phyloP scores from a whole-genome alignment of 2,888 invertebrate genomes.

The Rugalucina vietnamica region DNA sequence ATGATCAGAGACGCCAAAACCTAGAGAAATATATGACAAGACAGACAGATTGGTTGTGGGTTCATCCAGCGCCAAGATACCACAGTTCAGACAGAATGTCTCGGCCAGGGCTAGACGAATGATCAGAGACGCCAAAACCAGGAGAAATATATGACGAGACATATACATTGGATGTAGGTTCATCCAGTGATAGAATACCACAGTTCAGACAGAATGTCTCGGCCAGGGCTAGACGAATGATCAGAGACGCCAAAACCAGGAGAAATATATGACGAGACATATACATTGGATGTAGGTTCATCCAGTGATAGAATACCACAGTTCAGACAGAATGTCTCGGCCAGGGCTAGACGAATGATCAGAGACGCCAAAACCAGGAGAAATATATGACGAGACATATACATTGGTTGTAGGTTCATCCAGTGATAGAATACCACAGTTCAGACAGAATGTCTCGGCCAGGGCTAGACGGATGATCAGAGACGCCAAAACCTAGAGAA shows the following conservation, averaged over 20 bases:
- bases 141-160: too few species aligned
- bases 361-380: constrained; percentile 92
- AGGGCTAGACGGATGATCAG: constrained; percentile 97
- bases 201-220: constrained; percentile 98
- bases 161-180: constrained; percentile 95
- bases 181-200: constrained; percentile 97
- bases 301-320: constrained; percentile 98
- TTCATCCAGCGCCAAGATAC: too few species aligned
- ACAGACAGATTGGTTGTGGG: too few species aligned
- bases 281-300: constrained; percentile 99
- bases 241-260: constrained; percentile 93
- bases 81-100: too few species aligned
- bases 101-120: too few species aligned
- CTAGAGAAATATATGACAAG: too few species aligned
- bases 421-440: constrained; percentile 97
- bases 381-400: too few species aligned
- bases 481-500: constrained; percentile 92
- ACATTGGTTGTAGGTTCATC: constrained; percentile 99
- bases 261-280: too few species aligned
- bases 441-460: constrained; percentile 97
- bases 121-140: too few species aligned
- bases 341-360: constrained; percentile 97
- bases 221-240: constrained; percentile 97
- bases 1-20: constrained; percentile 97
- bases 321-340: constrained; percentile 97